Evolutionary conservation across 1,140 invertebrate genomes (phyloP), one percentile per base, ranked within the genome.

Genomic region (Wiebesia pumilae): DNA sequence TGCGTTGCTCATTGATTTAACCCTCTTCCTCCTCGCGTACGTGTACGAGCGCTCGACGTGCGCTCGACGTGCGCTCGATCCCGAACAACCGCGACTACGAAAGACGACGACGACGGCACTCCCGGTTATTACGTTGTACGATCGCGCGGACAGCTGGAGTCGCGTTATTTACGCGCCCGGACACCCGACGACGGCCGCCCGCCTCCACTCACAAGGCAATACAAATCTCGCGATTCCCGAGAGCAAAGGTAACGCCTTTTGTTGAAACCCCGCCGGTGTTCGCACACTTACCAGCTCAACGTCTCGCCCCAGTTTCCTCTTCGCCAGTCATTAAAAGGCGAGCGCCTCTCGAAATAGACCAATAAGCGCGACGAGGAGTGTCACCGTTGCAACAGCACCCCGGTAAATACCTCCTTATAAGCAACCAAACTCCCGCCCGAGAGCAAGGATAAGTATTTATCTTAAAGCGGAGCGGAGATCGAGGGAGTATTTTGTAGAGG

Each of bases 51-150:
- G 51, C 19, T 54, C 19, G 7, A 54, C 19, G 1, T 30, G n/a
- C 62, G 24, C n/a, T 65, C n/a, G 62, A 65, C n/a, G 27, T 65
- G 21, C 69, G 21, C 35, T 71, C 35, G 30, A 1, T 21, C 9
- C 33, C 35, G 65, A 7, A 27, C 24, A 21, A 75, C 12, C 24
- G 65, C 24, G 6, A 38, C 65, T 33, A 27, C 24, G 10, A 27
- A 12, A 24, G 0, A 4, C 4, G 43, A 47, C 4, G 43, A 69
- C 19, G 27, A 16, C 71, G 27, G 30, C 40, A 43, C 38, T 47
- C 30, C 58, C 27, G 40, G 24, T 73, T 71, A 81, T 81, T 54
- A n/a, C 40, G 65, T 82, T 71, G 51, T 69, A 82, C n/a, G 81
- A 71, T 73, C 27, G 47, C n/a, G 35, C 12, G 43, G 16, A 21